phyloP scores from a whole-genome alignment of 2,113 vertebrate species.

The Dascyllus trimaculatus region DNA sequence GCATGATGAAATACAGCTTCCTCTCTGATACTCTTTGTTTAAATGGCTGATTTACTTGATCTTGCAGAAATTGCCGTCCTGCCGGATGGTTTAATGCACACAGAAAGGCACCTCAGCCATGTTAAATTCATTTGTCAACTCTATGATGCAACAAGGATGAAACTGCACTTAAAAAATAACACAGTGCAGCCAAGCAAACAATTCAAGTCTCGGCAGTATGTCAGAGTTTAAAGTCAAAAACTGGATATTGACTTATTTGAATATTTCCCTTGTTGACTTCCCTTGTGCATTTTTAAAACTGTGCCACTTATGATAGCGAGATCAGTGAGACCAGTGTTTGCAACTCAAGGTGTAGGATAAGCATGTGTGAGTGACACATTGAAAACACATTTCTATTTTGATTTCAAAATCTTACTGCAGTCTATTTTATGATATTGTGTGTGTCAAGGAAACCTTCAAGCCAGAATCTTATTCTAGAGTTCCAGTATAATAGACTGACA shows the following conservation, averaged over 20 bases:
- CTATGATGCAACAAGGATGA: constrained; percentile 69
- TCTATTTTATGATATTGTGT: too few species aligned
- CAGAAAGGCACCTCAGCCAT: constrained; percentile 40
- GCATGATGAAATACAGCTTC: constrained; percentile 53
- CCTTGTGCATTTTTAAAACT: constrained; percentile 2
- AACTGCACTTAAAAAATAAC: constrained; percentile 44
- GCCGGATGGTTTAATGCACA: constrained; percentile 42
- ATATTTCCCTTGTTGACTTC: constrained; percentile 7
- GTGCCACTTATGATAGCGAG: neutral
- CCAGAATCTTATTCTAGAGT: too few species aligned
- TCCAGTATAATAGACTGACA: too few species aligned
- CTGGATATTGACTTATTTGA: neutral
- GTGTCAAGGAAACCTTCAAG: too few species aligned
- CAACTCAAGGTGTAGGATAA: neutral
- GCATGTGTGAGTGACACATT: too few species aligned
- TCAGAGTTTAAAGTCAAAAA: constrained; percentile 20
- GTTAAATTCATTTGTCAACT: constrained; percentile 69
- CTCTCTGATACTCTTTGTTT: constrained; percentile 41
- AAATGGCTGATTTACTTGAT: constrained; percentile 40
- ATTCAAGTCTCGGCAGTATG: neutral
- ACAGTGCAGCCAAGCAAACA: constrained; percentile 32
- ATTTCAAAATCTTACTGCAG: too few species aligned
- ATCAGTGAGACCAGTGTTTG: neutral
- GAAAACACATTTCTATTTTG: too few species aligned
- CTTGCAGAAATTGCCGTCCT: constrained; percentile 36